phyloP scores from a whole-genome alignment of 2,797 vertebrate species.

The Coregonus sp. region DNA sequence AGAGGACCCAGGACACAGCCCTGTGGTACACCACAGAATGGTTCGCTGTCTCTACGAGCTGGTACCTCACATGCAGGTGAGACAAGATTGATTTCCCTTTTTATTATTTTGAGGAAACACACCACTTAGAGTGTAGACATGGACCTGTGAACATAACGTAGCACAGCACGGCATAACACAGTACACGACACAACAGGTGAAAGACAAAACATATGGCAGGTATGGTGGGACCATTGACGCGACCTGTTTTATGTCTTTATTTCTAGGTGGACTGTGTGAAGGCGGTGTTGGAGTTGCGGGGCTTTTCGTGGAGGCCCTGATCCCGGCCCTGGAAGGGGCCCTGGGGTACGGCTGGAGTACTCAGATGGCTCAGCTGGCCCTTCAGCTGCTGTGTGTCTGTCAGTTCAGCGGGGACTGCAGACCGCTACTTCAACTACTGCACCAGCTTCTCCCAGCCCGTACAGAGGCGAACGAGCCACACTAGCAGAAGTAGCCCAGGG shows the following conservation, averaged over 20 bases:
- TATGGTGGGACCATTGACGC: background rate
- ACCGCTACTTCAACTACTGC: conserved; percentile 79
- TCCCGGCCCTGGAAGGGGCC: conserved; percentile 66
- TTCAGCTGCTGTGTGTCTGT: conserved; percentile 86
- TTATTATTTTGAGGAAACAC: background rate
- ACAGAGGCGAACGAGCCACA: conserved; percentile 75
- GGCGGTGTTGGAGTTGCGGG: conserved; percentile 82
- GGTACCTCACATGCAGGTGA: conserved; percentile 86
- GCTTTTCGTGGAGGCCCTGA: conserved; percentile 78
- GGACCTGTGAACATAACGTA: background rate
- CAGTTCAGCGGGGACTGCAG: conserved; percentile 85
- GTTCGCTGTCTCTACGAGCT: conserved; percentile 81
- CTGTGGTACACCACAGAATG: conserved; percentile 64
- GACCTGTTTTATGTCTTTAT: conserved; percentile 7
- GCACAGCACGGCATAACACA: background rate
- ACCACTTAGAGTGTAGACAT: background rate
- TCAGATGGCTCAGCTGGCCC: conserved; percentile 73
- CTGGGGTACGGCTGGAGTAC: conserved; percentile 66
- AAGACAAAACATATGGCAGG: background rate
- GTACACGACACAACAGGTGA: no score
- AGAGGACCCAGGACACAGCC: conserved; percentile 36
- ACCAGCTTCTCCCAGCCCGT: conserved; percentile 74
- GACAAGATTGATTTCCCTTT: background rate
- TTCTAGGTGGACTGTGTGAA: conserved; percentile 81
- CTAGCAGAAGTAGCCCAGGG: background rate